phyloP scores from a whole-genome alignment of 1,140 invertebrate genomes.

The Teleopsis dalmanni region DNA sequence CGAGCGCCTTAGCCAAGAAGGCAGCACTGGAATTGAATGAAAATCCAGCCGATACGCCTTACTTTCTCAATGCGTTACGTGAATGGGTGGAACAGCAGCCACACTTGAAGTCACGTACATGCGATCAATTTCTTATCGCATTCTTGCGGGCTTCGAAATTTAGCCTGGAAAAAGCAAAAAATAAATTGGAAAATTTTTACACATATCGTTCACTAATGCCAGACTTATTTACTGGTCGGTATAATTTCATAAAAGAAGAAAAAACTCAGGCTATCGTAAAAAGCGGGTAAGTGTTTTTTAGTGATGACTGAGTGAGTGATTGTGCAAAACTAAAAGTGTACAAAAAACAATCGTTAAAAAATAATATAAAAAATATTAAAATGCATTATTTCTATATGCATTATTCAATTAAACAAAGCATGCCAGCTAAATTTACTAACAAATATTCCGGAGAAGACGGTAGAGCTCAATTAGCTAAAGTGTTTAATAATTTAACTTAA shows the following conservation, averaged over 20 bases:
- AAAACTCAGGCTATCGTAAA: slow-evolving; percentile 14
- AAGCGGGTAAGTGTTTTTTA: slow-evolving; percentile 6
- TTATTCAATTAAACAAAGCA: not conserved
- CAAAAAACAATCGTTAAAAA: not conserved
- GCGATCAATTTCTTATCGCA: slow-evolving; percentile 51
- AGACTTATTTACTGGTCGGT: slow-evolving; percentile 44
- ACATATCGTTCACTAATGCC: slow-evolving; percentile 49
- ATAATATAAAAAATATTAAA: not conserved
- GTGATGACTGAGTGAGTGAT: slow-evolving; percentile 41
- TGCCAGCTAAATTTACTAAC: not conserved
- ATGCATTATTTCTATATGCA: not conserved
- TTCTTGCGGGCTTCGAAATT: slow-evolving; percentile 58
- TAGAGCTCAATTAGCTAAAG: not conserved
- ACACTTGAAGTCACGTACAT: slow-evolving; percentile 45
- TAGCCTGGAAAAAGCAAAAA: slow-evolving; percentile 54
- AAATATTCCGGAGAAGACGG: not conserved
- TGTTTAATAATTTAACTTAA: not conserved
- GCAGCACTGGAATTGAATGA: slow-evolving; percentile 45
- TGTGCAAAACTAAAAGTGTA: slow-evolving; percentile 30
- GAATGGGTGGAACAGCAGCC: slow-evolving; percentile 55
- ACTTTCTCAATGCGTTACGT: slow-evolving; percentile 49
- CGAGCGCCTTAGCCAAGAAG: slow-evolving; percentile 14
- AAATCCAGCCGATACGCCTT: slow-evolving; percentile 32
- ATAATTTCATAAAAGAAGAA: slow-evolving; percentile 19
- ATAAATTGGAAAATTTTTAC: slow-evolving; percentile 55